phyloP scores from a whole-genome alignment of 2,888 invertebrate genomes.

The Pachydiplax longipennis region DNA sequence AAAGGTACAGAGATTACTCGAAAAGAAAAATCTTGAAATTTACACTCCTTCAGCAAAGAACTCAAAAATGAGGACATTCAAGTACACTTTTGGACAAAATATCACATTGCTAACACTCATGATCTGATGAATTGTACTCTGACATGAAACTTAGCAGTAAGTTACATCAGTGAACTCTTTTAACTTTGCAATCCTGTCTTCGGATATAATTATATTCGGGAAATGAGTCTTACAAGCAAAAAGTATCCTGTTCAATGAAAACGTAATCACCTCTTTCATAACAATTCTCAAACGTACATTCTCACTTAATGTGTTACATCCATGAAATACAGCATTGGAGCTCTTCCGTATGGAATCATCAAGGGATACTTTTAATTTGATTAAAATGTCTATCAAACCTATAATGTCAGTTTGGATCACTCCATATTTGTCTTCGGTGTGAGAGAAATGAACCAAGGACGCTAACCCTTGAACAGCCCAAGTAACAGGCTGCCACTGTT shows the following conservation, averaged over 20 bases:
- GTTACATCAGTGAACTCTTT: conserved; percentile 5
- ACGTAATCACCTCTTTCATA: conserved; percentile 11
- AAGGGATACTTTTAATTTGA: background rate
- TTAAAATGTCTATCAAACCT: background rate
- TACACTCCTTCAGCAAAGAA: too few species aligned
- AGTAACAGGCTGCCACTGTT: conserved; percentile 25
- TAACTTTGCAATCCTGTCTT: background rate
- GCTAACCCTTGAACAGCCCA: conserved; percentile 33
- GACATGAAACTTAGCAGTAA: background rate
- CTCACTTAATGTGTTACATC: background rate
- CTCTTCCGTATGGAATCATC: background rate
- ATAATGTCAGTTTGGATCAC: conserved; percentile 1
- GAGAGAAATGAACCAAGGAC: conserved; percentile 20
- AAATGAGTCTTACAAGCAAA: conserved; percentile 22
- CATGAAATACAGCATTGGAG: background rate
- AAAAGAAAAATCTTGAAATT: too few species aligned
- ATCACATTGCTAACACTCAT: too few species aligned
- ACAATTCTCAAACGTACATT: conserved; percentile 4
- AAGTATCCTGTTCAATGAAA: conserved; percentile 18
- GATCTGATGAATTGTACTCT: too few species aligned
- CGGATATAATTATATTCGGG: background rate
- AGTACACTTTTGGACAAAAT: too few species aligned
- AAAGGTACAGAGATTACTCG: too few species aligned
- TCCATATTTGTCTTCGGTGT: conserved; percentile 13
- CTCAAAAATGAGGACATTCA: too few species aligned